phyloP scores from a whole-genome alignment of 2,113 vertebrate species.

The Phyllopteryx taeniolatus region DNA sequence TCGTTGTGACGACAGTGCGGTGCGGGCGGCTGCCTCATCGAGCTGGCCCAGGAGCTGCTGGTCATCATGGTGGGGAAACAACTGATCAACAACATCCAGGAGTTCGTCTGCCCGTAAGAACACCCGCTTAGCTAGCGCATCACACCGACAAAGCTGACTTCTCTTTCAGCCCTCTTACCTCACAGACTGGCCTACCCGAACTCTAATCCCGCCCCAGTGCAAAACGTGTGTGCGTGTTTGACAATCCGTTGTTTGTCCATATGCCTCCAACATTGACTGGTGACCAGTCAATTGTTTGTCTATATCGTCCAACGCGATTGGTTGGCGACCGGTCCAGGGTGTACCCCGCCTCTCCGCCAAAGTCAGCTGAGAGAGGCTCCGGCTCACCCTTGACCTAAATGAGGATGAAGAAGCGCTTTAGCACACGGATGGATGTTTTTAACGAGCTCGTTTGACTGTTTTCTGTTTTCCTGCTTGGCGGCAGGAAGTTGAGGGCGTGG shows the following conservation, averaged over 20 bases:
- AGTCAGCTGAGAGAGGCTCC: no score
- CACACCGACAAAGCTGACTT: neutral
- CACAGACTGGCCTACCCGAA: neutral
- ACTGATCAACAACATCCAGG: constrained; percentile 75
- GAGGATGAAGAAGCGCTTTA: no score
- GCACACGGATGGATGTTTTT: neutral
- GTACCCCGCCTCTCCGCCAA: no score
- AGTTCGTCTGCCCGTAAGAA: constrained; percentile 70
- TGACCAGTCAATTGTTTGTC: no score
- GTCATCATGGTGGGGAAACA: constrained; percentile 80
- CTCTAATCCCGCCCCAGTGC: neutral
- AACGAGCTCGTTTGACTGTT: neutral
- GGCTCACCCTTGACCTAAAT: no score
- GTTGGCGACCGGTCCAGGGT: no score
- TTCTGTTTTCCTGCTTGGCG: neutral
- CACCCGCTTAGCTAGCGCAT: neutral
- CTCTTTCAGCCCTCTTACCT: neutral
- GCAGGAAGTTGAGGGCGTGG: constrained; percentile 72
- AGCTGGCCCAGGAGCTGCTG: constrained; percentile 78
- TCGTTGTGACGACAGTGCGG: constrained; percentile 59
- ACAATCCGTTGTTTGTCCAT: neutral
- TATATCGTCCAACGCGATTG: no score
- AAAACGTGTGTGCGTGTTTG: neutral
- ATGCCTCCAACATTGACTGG: no score
- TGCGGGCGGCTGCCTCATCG: constrained; percentile 66